Percentiles rank a stretch among this genome's conserved stretches.
Conservation (phyloP, 2,113 vertebrate species). For the Acanthochromis polyacanthus region DNA sequence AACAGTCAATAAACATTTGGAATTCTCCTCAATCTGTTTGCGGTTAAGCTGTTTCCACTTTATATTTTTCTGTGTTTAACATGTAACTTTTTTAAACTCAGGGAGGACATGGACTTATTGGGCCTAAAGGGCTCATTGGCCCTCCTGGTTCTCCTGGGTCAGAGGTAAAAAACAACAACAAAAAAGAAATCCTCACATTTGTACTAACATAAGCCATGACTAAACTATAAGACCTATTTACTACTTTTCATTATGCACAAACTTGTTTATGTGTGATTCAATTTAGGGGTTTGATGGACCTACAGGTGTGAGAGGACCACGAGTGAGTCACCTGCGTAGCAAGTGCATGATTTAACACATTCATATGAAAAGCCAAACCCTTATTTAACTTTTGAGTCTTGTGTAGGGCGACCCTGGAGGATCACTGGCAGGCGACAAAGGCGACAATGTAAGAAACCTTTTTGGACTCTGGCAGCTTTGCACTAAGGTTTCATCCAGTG, state of each 20-base stretch:
- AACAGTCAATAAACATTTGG: neutral
- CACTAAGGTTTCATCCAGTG: neutral
- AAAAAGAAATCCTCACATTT: neutral
- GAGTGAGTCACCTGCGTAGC: constrained; percentile 54
- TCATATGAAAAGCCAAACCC: neutral
- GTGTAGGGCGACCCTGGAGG: constrained; percentile 65
- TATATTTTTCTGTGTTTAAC: neutral
- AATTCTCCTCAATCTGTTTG: neutral
- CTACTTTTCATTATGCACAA: neutral
- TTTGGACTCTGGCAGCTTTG: neutral
- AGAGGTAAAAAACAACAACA: constrained; percentile 33
- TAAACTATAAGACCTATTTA: neutral
- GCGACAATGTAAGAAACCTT: constrained; percentile 65
- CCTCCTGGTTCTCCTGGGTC: constrained; percentile 26
- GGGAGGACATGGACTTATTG: constrained; percentile 60
- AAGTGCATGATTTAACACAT: neutral
- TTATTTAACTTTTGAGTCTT: constrained; percentile 6
- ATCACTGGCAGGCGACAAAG: constrained; percentile 56
- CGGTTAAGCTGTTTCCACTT: neutral
- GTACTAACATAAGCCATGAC: neutral
- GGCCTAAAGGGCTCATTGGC: constrained; percentile 47
- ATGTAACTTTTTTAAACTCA: constrained; percentile 14
- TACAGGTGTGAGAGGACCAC: constrained; percentile 56
- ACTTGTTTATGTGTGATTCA: neutral
- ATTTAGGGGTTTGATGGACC: constrained; percentile 55